Conservation (phyloP, 2,113 vertebrate genomes). For the Antechinus flavipes region DNA sequence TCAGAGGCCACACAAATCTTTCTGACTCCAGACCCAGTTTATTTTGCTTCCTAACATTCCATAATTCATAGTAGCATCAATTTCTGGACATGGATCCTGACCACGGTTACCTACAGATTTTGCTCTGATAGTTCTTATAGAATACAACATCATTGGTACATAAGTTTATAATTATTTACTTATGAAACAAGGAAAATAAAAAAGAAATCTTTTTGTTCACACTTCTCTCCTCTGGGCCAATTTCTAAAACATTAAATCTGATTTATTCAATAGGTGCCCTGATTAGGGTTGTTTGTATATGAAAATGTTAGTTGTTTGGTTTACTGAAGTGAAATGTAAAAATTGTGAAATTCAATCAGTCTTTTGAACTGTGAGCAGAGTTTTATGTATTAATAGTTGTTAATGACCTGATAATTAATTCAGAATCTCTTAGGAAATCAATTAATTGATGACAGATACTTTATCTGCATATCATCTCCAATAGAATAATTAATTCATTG, state of each 20-base stretch:
- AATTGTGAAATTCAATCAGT: background rate
- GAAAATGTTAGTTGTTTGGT: background rate
- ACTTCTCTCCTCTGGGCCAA: background rate
- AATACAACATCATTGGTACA: slow-evolving; percentile 22
- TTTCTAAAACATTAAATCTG: background rate
- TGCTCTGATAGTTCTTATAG: slow-evolving; percentile 17
- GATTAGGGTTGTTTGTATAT: slow-evolving; percentile 7
- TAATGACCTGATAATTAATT: slow-evolving; percentile 6
- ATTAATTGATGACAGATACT: background rate
- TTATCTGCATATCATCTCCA: background rate
- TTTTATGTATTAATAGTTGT: slow-evolving; percentile 23
- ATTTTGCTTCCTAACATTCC: background rate
- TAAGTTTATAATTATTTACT: background rate
- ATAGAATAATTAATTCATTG: background rate
- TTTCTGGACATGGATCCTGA: background rate
- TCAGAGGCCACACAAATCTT: background rate
- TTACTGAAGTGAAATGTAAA: background rate
- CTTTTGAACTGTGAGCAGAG: background rate
- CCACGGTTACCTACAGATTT: slow-evolving; percentile 5
- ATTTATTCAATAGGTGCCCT: background rate
- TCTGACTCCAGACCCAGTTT: background rate
- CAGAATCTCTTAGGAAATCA: slow-evolving; percentile 27
- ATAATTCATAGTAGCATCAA: background rate
- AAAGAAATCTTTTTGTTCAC: background rate
- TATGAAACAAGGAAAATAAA: slow-evolving; percentile 1